Evolutionary conservation across 2,888 invertebrate genomes (phyloP), one percentile per base, ranked within the genome.

Genomic region (Agrochola macilenta): DNA sequence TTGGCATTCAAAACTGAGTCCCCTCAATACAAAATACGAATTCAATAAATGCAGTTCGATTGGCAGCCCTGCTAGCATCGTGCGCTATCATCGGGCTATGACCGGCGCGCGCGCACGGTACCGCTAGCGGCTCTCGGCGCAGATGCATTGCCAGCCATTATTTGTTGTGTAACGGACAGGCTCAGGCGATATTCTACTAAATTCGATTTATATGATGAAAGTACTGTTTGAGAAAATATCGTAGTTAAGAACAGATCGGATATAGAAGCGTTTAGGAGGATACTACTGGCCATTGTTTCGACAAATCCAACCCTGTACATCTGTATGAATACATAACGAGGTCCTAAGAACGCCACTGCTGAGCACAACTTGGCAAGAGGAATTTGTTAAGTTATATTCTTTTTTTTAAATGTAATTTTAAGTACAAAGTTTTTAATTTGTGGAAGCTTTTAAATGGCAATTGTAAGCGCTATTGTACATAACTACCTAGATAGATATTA

Each of bases 61-160:
- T 9, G 75, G 30, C 79, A 84, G 46, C 84, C 84, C 84, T 84
- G 61, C 1, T 2, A 4, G 46, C 64, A 57, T 75, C 82, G 85
- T 85, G 82, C 74, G 76, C 77, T 80, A 81, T 73, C 74, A 69
- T 49, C 80, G 87, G 76, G 84, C 84, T 79, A 75, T 72, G 86
- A 84, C 78, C 88, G 85, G 83, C 81, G 82, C 78, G 64, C 83
- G 85, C 87, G 84, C 86, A 78, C 73, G 64, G 79, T 85, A 84
- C 90, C 88, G 89, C 90, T 90, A 90, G 80, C 73, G 43, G 74
- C 82, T 81, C 82, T 81, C 79, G 65, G 76, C 86, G 61, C 64
- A 86, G 79, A 86, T 78, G 78, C 82, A 83, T 74, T 76, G 78
- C 76, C 81, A 73, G 76, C 68, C 81, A 85, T 87, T 81, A 83